Percentiles rank a stretch among this genome's conserved stretches.
Evolutionary conservation across 2,888 invertebrate species (phyloP).

Genomic region (Diarsia rubi): DNA sequence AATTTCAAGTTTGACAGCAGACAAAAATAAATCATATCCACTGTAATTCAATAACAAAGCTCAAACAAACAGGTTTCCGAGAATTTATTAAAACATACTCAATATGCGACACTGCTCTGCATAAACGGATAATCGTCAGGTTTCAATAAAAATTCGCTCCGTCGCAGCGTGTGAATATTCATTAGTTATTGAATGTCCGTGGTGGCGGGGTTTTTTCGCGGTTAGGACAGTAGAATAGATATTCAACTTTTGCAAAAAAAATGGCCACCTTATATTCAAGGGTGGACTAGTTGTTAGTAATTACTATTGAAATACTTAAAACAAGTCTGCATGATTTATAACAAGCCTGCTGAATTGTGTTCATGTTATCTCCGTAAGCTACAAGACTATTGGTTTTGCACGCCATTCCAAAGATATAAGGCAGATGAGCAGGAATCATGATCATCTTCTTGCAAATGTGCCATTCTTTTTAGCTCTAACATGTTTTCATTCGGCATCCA

Average conservation of each 20-base stretch:
- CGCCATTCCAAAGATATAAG: neutral
- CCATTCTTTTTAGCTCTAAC: too few species aligned
- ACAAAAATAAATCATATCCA: neutral
- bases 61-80: constrained; percentile 42
- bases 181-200: constrained; percentile 73
- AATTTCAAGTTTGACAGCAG: neutral
- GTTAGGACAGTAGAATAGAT: constrained; percentile 23
- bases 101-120: constrained; percentile 72
- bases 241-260: neutral
- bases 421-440: neutral
- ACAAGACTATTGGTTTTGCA: neutral
- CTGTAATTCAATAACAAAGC: constrained; percentile 11
- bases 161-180: constrained; percentile 77
- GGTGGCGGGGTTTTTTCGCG: constrained; percentile 29
- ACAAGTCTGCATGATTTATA: constrained; percentile 22
- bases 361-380: neutral
- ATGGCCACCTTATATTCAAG: constrained; percentile 32
- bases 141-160: constrained; percentile 77
- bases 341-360: neutral
- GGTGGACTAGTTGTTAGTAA: constrained; percentile 37
- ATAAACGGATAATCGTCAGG: constrained; percentile 71
- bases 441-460: too few species aligned
- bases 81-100: constrained; percentile 65
- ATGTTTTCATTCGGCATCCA: too few species aligned
- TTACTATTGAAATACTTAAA: constrained; percentile 35